A percentile compares a stretch with the other conserved stretches of the same genome.
Conservation (phyloP, 2,113 vertebrate genomes). For the Progne subis region DNA sequence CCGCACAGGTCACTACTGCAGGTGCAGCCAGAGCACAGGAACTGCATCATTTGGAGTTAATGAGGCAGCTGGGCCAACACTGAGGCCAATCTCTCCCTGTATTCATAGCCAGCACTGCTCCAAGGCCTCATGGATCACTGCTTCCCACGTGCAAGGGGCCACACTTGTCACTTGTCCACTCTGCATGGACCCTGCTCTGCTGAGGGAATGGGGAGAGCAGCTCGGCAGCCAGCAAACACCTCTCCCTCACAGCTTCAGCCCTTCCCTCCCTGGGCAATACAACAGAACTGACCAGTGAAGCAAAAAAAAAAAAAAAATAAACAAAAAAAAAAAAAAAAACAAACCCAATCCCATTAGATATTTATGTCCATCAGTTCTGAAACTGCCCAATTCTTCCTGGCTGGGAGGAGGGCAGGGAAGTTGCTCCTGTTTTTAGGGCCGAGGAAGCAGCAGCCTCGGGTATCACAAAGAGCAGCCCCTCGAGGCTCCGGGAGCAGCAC, state of each 20-base stretch:
- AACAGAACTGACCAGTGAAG: neutral
- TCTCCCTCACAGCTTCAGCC: neutral
- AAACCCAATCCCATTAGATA: rapidly evolving
- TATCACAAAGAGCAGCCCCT: neutral
- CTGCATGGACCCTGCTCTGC: neutral
- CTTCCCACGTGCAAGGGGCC: neutral
- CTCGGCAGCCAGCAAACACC: neutral
- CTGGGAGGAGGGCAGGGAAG: neutral
- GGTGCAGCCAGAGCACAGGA: neutral
- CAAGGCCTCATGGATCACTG: neutral
- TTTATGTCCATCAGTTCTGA: neutral
- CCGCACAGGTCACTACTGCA: neutral
- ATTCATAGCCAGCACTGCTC: neutral
- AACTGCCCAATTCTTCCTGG: neutral
- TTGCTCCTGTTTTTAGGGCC: neutral
- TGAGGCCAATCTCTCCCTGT: neutral
- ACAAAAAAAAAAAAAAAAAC: neutral
- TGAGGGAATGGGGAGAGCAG: neutral
- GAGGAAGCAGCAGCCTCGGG: neutral
- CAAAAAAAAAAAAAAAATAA: neutral
- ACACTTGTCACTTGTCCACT: neutral
- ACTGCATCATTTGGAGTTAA: neutral
- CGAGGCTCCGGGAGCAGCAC: neutral
- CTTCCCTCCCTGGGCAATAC: neutral
- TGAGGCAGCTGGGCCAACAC: neutral